Evolutionary conservation across 2,888 invertebrate genomes (phyloP).

Genomic region (Eristalis tenax): DNA sequence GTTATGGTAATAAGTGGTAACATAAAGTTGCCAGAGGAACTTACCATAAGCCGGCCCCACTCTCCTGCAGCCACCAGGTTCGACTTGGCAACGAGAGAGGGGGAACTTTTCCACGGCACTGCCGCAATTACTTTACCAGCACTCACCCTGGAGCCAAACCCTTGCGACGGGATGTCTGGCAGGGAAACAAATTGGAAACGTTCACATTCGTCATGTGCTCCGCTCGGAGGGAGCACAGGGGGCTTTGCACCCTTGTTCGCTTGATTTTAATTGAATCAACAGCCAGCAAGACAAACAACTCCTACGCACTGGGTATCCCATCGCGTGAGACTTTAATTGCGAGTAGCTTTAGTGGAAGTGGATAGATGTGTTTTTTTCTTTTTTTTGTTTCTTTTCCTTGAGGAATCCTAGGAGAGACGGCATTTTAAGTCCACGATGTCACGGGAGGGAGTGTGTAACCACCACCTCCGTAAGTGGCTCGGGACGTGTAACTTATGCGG

Average conservation of each 20-base stretch:
- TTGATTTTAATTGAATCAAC: constrained; percentile 59
- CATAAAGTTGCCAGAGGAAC: constrained; percentile 41
- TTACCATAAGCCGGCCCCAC: constrained; percentile 13
- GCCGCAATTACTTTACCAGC: neutral
- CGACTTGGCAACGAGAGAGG: neutral
- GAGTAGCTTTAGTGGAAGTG: constrained; percentile 4
- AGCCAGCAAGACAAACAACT: constrained; percentile 33
- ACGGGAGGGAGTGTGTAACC: too few relatives aligned
- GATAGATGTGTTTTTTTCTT: neutral
- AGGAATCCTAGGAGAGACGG: too few relatives aligned
- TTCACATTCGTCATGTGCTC: constrained; percentile 30
- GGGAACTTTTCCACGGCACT: neutral
- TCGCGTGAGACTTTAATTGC: constrained; percentile 16
- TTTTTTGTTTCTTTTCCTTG: too few relatives aligned
- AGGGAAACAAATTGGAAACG: neutral
- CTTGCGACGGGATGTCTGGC: neutral
- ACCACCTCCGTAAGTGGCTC: too few relatives aligned
- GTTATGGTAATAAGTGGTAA: constrained; percentile 51
- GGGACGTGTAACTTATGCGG: too few relatives aligned
- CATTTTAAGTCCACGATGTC: too few relatives aligned
- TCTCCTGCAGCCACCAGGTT: neutral
- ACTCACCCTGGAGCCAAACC: neutral
- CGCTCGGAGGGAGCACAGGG: too few relatives aligned
- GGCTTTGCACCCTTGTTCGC: constrained; percentile 26
- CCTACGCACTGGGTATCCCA: neutral